Evolutionary conservation across 1,140 invertebrate species (phyloP).

Genomic region (Drosophila ananassae): DNA sequence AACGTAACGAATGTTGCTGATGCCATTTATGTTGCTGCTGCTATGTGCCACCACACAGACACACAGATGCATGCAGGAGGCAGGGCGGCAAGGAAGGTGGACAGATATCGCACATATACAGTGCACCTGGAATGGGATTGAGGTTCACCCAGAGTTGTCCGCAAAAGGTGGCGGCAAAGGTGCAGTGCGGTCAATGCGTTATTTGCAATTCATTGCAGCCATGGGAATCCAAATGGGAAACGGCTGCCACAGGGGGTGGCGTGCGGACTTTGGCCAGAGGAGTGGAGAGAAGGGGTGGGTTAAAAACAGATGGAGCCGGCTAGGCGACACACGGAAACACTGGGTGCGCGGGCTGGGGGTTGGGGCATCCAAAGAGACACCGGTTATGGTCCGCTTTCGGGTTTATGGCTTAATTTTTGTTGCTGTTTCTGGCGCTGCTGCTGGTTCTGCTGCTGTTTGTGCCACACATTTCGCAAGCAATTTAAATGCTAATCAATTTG

Average conservation of each 20-base stretch:
- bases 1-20: conserved; percentile 75
- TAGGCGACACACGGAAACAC: conserved; percentile 25
- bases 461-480: conserved; percentile 70
- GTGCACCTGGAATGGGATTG: conserved; percentile 26
- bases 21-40: conserved; percentile 56
- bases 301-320: conserved; percentile 28
- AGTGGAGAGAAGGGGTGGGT: conserved; percentile 9
- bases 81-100: conserved; percentile 43
- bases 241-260: not conserved
- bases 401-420: conserved; percentile 74
- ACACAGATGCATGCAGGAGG: not conserved
- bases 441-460: conserved; percentile 24
- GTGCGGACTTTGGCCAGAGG: not conserved
- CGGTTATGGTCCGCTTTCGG: conserved; percentile 37
- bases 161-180: conserved; percentile 78
- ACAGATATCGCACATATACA: conserved; percentile 60
- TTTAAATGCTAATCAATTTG: conserved; percentile 80
- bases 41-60: conserved; percentile 57
- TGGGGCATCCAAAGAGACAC: conserved; percentile 2
- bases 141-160: conserved; percentile 67
- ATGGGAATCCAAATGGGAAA: conserved; percentile 57
- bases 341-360: not conserved
- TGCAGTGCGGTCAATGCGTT: conserved; percentile 79
- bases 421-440: conserved; percentile 8
- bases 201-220: conserved; percentile 79